Evolutionary conservation across 2,113 vertebrate genomes (phyloP).

Genomic region (Noctilio leporinus): DNA sequence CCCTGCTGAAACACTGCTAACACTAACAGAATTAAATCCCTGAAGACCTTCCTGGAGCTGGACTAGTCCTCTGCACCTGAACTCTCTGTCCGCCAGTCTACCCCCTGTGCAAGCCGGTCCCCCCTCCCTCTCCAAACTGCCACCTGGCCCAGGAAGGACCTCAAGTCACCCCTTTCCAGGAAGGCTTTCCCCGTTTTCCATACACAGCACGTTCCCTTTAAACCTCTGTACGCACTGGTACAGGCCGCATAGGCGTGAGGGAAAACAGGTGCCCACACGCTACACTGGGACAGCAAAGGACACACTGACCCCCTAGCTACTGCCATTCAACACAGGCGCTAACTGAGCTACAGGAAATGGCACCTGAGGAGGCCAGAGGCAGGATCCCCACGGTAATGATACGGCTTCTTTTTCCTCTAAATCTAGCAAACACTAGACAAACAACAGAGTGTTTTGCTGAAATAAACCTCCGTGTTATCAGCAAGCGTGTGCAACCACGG

Average conservation of each 20-base stretch:
- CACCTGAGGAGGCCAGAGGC: conserved; percentile 1
- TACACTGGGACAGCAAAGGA: neutral
- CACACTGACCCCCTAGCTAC: neutral
- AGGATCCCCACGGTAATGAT: neutral
- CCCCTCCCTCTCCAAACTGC: neutral
- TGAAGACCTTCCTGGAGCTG: neutral
- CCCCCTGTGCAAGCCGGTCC: neutral
- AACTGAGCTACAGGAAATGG: neutral
- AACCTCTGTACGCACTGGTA: neutral
- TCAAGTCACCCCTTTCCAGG: neutral
- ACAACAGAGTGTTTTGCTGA: neutral
- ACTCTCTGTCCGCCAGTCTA: neutral
- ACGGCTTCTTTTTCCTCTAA: neutral
- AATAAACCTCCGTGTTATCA: neutral
- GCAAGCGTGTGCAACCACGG: neutral
- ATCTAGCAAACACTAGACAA: neutral
- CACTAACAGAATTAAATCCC: neutral
- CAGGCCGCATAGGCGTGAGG: neutral
- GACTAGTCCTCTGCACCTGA: neutral
- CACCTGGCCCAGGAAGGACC: neutral
- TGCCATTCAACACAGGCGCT: neutral
- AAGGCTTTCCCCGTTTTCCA: neutral
- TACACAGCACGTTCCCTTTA: neutral
- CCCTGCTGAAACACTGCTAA: neutral
- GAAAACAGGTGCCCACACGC: neutral